A percentile compares a stretch with the other conserved stretches of the same genome.
Evolutionary conservation across 1,140 invertebrate genomes (phyloP).

Genomic region (Heliconius eleuchia): DNA sequence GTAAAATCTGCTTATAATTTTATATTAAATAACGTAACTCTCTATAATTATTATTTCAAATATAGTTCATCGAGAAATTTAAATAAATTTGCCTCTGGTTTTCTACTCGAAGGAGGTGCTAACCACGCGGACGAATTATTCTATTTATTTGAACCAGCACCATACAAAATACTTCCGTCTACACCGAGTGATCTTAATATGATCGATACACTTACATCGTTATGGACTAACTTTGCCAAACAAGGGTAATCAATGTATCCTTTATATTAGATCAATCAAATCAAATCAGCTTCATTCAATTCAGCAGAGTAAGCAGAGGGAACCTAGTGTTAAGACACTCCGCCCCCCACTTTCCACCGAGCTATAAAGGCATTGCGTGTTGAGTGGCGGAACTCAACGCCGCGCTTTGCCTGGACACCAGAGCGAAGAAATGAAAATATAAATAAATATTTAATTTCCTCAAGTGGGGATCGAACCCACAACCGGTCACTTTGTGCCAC

Average conservation of each 20-base stretch:
- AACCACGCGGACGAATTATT: constrained; percentile 43
- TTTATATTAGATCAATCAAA: too few relatives aligned
- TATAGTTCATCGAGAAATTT: constrained; percentile 51
- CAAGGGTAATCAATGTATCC: neutral
- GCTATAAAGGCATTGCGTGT: too few relatives aligned
- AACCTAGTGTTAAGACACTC: too few relatives aligned
- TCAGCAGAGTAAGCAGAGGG: too few relatives aligned
- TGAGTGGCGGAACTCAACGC: too few relatives aligned
- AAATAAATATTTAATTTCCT: too few relatives aligned
- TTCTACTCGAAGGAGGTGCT: constrained; percentile 39
- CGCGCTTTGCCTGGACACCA: too few relatives aligned
- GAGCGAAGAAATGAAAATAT: too few relatives aligned
- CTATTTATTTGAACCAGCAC: neutral
- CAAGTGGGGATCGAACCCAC: too few relatives aligned
- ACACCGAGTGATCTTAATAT: constrained; percentile 10
- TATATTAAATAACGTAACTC: constrained; percentile 28
- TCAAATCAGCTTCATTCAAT: too few relatives aligned
- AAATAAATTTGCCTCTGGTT: constrained; percentile 38
- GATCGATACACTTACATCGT: constrained; percentile 44
- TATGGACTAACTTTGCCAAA: constrained; percentile 52
- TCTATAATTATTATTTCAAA: constrained; percentile 55
- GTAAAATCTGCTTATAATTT: constrained; percentile 30
- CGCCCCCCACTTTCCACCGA: too few relatives aligned
- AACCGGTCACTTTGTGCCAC: too few relatives aligned
- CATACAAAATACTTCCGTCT: neutral